Evolutionary conservation across 2,888 invertebrate species (phyloP), one percentile per base, ranked within the genome.

Genomic region (Hirtodrosophila cameraria): DNA sequence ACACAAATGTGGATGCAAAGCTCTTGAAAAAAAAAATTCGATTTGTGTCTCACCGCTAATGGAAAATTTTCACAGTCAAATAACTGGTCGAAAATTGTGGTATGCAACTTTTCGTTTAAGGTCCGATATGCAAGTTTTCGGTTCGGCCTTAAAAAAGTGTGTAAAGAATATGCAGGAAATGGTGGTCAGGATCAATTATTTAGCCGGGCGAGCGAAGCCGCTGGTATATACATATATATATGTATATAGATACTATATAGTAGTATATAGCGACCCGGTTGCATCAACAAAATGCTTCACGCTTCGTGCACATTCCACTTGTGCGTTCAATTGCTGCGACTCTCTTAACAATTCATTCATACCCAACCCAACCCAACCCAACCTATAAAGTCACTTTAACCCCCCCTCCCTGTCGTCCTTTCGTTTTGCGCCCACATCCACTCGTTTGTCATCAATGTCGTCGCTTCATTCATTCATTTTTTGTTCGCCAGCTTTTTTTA

Each of bases 221-320:
- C n/a, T n/a, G 31, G 30, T 28, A 38, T n/a, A 15, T 9, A 16
- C 16, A 12, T 15, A 11, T 27, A 45, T 42, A 42, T 41, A 41
- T 20, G 3, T 28, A 11, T 28, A 6, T 41, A n/a, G n/a, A 3
- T 45, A 7, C 11, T 38, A 23, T 45, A 12, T 49, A 11, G 13
- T 7, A 7, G 7, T 8, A 11, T 15, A 7, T 20, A 23, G 38
- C 28, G 16, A 31, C 18, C 16, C 28, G 64, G 15, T 66, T 43
- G n/a, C 54, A 25, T 59, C 55, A 65, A 65, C 64, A 64, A 50
- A 71, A 65, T 65, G 71, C 66, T 71, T 71, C 57, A 82, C 64
- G 76, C 80, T 65, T 69, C 62, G 60, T 79, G 76, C 68, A 72
- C 69, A 79, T 72, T 79, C 69, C 79, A 82, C 66, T 75, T 75